These are phyloP conservation scores for Burhinus bistriatus DNA, from an alignment of 2,113 vertebrate species.

Conservation along the genomic window DNA sequence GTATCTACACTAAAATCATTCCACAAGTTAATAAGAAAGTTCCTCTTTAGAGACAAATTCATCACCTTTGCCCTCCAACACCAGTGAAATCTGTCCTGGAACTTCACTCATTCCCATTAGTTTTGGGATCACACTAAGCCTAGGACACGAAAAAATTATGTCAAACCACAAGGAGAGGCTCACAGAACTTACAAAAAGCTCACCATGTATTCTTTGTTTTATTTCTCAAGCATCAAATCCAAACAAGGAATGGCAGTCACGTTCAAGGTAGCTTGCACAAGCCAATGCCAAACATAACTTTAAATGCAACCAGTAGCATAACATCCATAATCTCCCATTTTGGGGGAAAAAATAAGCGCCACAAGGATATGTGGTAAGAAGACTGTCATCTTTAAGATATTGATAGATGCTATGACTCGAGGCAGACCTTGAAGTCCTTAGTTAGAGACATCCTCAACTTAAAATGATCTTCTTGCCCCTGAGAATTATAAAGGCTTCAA, in stretches of 20 bases:
- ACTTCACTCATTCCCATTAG: background rate
- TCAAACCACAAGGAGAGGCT: background rate
- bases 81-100: background rate
- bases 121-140: background rate
- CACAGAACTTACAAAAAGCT: background rate
- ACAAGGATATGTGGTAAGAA: background rate
- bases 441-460: background rate
- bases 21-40: background rate
- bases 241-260: background rate
- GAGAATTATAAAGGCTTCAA: background rate
- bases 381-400: background rate
- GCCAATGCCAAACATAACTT: background rate
- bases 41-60: background rate
- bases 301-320: background rate
- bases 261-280: background rate
- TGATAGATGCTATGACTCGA: background rate
- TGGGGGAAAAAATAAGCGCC: background rate
- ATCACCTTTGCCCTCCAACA: background rate
- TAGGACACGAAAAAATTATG: background rate
- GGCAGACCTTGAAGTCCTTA: background rate
- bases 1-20: background rate
- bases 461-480: background rate
- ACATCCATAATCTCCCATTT: background rate
- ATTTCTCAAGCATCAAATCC: background rate
- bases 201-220: background rate